A percentile compares a stretch with the other conserved stretches of the same genome.
These are phyloP conservation scores for Cynopterus sphinx DNA, from an alignment of 2,797 vertebrate species.

Conservation along the genomic window DNA sequence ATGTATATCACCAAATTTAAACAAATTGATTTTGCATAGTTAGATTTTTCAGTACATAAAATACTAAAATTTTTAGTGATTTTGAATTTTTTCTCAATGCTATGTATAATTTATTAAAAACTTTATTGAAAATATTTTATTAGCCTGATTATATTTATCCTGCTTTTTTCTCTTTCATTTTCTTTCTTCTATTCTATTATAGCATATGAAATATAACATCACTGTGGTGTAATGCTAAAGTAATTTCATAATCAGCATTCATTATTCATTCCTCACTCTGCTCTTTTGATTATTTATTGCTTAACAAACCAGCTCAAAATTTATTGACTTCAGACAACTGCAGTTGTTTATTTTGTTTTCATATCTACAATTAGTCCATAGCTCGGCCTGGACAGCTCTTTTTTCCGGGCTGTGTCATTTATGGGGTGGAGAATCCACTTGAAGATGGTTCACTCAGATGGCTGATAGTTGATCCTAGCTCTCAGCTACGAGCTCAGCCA, in stretches of 20 bases:
- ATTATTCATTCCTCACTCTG: neutral
- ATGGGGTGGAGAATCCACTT: neutral
- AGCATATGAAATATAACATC: neutral
- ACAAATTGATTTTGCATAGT: neutral
- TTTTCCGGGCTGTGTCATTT: neutral
- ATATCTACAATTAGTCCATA: neutral
- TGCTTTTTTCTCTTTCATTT: neutral
- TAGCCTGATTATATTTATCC: neutral
- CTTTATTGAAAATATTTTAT: neutral
- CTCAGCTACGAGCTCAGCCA: neutral
- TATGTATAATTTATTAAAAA: neutral
- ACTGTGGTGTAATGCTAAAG: neutral
- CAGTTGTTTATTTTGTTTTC: neutral
- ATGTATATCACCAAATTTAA: neutral
- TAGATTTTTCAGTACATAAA: neutral
- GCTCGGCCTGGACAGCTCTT: neutral
- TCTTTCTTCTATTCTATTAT: neutral
- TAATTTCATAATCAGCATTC: constrained; percentile 1
- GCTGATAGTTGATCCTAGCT: neutral
- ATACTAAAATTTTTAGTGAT: neutral
- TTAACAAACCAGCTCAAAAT: neutral
- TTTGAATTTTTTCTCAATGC: neutral
- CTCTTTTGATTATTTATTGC: neutral
- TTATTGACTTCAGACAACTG: neutral
- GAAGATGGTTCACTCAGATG: neutral